These are phyloP conservation scores for Melanerpes aurifrons DNA, from an alignment of 2,113 vertebrate genomes.

Conservation along the genomic window DNA sequence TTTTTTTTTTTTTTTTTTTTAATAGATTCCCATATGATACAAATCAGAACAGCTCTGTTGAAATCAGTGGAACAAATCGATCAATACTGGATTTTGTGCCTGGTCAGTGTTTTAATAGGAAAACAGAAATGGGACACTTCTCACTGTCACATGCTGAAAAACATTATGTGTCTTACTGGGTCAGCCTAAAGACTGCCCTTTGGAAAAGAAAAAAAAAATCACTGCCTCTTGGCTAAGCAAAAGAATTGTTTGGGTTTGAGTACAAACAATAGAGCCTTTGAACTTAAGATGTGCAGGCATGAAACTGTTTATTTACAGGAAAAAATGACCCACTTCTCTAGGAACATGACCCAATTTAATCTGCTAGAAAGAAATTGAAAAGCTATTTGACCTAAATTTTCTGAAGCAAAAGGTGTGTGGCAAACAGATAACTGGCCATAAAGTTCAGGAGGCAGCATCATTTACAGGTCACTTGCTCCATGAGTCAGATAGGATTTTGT, in stretches of 20 bases:
- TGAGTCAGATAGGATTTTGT: slow-evolving; percentile 15
- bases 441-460: not conserved
- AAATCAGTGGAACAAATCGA: slow-evolving; percentile 49
- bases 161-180: slow-evolving; percentile 29
- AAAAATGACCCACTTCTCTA: slow-evolving; percentile 67
- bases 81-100: slow-evolving; percentile 50
- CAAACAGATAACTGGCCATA: slow-evolving; percentile 3
- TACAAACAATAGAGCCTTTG: slow-evolving; percentile 66
- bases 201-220: not conserved
- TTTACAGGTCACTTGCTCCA: slow-evolving; percentile 28
- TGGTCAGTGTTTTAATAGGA: slow-evolving; percentile 26
- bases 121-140: slow-evolving; percentile 19
- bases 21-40: slow-evolving; percentile 17
- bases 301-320: slow-evolving; percentile 63
- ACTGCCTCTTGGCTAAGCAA: slow-evolving; percentile 59
- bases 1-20: too few species aligned
- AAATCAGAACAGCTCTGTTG: slow-evolving; percentile 22
- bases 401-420: slow-evolving; percentile 53
- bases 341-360: slow-evolving; percentile 64
- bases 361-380: slow-evolving; percentile 37
- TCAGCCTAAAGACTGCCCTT: slow-evolving; percentile 37
- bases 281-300: slow-evolving; percentile 58
- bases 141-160: slow-evolving; percentile 17
- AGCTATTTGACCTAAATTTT: slow-evolving; percentile 53
- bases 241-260: slow-evolving; percentile 49